A percentile compares a stretch with the other conserved stretches of the same genome.
phyloP scores from a whole-genome alignment of 2,888 invertebrate species.

The Kryphioiulus occultus region DNA sequence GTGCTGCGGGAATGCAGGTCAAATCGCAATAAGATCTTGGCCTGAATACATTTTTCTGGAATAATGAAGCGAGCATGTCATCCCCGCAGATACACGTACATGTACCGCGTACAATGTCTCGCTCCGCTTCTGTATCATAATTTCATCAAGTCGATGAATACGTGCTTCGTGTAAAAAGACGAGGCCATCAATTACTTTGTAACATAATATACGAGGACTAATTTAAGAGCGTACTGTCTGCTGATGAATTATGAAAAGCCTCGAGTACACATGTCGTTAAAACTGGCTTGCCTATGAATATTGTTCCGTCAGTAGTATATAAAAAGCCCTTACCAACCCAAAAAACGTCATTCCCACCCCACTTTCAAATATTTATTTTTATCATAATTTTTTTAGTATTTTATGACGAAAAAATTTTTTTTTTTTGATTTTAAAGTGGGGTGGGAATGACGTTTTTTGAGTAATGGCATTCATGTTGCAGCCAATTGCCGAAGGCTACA shows the following conservation, averaged over 20 bases:
- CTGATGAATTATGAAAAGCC: constrained; percentile 16
- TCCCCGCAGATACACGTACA: neutral
- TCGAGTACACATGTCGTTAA: neutral
- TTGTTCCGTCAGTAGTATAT: no score
- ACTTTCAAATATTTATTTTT: no score
- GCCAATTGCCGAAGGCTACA: no score
- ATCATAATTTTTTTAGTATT: no score
- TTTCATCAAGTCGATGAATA: neutral
- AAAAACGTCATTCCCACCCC: no score
- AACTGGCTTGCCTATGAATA: constrained; percentile 1
- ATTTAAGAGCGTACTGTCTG: constrained; percentile 16
- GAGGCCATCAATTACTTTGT: neutral
- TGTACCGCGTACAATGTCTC: neutral
- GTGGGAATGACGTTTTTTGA: no score
- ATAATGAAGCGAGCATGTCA: neutral
- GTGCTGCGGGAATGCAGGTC: neutral
- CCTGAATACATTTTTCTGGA: neutral
- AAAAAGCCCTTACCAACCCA: no score
- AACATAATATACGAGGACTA: neutral
- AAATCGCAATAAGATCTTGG: neutral
- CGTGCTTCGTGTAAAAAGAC: neutral
- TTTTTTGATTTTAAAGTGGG: no score
- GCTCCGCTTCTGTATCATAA: neutral
- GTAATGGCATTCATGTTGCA: no score
- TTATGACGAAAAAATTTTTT: no score